Percentiles rank a stretch among this genome's conserved stretches.
phyloP scores from a whole-genome alignment of 2,113 vertebrate genomes.

The Siniperca chuatsi region DNA sequence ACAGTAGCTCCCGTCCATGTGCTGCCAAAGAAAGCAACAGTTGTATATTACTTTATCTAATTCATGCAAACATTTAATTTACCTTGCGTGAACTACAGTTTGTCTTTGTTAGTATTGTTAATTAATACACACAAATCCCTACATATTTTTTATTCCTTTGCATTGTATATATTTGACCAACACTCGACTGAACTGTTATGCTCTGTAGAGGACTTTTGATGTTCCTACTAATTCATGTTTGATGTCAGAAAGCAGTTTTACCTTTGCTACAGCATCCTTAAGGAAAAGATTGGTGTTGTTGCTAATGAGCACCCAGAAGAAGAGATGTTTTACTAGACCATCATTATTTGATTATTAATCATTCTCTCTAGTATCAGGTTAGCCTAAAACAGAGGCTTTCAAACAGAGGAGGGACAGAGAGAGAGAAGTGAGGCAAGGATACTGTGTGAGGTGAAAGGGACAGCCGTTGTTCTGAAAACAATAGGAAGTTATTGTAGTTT shows the following conservation, averaged over 20 bases:
- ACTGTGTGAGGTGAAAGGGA: neutral
- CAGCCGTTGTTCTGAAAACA: neutral
- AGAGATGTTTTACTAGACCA: neutral
- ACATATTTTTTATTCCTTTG: neutral
- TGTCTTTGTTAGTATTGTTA: neutral
- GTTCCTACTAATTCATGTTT: neutral
- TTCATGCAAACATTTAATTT: neutral
- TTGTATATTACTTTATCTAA: neutral
- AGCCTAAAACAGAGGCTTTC: neutral
- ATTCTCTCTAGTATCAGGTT: neutral
- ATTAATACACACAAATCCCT: neutral
- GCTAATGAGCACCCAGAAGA: neutral
- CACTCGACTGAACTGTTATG: neutral
- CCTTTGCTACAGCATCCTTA: neutral
- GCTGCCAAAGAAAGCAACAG: conserved; percentile 81
- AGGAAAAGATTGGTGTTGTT: neutral
- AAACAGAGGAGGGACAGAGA: neutral
- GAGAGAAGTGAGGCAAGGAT: neutral
- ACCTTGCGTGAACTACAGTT: neutral
- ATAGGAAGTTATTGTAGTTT: neutral
- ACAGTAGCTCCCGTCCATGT: conserved; percentile 95
- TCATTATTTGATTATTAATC: neutral
- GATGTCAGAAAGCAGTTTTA: neutral
- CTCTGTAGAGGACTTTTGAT: neutral
- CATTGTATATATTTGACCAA: neutral